phyloP scores from a whole-genome alignment of 1,140 invertebrate species.

The Drosophila tsacasi region DNA sequence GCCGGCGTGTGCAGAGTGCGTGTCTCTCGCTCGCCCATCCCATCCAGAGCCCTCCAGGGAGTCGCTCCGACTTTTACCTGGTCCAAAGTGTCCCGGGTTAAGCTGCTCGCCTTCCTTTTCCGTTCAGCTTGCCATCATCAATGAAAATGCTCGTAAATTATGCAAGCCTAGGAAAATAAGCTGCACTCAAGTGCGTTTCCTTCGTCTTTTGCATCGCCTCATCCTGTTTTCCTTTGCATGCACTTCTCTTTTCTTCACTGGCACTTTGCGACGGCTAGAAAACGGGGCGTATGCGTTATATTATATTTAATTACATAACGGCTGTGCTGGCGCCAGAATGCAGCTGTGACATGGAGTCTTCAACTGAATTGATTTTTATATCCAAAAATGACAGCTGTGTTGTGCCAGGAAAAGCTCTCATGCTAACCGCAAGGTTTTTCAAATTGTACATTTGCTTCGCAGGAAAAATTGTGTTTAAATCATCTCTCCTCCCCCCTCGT shows the following conservation, averaged over 20 bases:
- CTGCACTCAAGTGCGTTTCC: slow-evolving; percentile 72
- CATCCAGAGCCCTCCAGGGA: slow-evolving; percentile 14
- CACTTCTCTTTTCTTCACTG: slow-evolving; percentile 1
- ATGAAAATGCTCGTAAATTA: slow-evolving; percentile 81
- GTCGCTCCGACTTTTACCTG: slow-evolving; percentile 42
- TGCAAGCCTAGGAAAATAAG: slow-evolving; percentile 81
- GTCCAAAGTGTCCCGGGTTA: slow-evolving; percentile 36
- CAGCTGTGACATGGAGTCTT: background rate
- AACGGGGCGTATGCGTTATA: slow-evolving; percentile 44
- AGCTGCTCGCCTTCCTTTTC: slow-evolving; percentile 41
- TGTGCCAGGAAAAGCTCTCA: background rate
- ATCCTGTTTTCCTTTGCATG: background rate
- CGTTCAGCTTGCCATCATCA: slow-evolving; percentile 68
- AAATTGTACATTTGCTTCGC: no score
- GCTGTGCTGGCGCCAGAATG: slow-evolving; percentile 10
- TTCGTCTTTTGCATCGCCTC: slow-evolving; percentile 14
- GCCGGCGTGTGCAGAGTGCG: slow-evolving; percentile 41
- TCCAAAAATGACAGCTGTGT: background rate
- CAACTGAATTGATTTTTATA: slow-evolving; percentile 2
- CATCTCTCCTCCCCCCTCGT: no score
- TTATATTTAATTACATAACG: slow-evolving; percentile 37
- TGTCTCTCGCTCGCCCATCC: slow-evolving; percentile 34
- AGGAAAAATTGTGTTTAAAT: no score
- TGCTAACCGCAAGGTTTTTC: background rate
- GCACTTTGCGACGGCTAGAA: slow-evolving; percentile 21